Base-by-base conservation (phyloP, 2,888 invertebrate species). In the Cosmia pyralina region DNA sequence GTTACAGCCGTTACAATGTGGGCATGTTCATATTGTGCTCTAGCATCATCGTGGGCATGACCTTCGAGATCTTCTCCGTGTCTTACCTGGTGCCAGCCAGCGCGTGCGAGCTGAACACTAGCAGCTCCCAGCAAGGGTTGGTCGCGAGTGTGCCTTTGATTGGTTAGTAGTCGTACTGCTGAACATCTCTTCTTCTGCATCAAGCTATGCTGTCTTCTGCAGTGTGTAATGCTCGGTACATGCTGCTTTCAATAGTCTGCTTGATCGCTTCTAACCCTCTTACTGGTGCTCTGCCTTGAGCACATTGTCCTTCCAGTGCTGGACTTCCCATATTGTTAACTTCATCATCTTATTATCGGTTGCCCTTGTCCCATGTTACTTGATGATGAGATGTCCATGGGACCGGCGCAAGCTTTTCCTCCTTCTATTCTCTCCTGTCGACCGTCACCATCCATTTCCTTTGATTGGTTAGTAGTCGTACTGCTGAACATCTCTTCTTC, bases 11-110 rank as follows among this genome's bases (percentile, higher is more conserved):
- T 69, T 95, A 90, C 87, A 96, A 95, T 83, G 38, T 91, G 19
- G 63, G 91, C 19, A 85, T 92, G 75, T 89, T 93, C 71, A 1
- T 90, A 10, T 79, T 95, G 2, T 89, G 91, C 70, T 74, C 90
- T 17, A 88, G 89, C 62, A 88, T 95, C 77, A 92, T 94, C 67
- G 79, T 90, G 55, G 93, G 93, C 10, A 94, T 95, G 94, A 88
- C 89, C 0, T 94, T 91, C 58, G 95, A 96, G 87, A 90, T 92
- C 52, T 90, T 93, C 82, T 94, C 95, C 5, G 94, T 95, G 22
- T 90, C 95, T 0, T 95, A 92, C 84, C 83, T 96, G 84, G 95
- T 95, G 57, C 93, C 94, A 0, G 94, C 92, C 68, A 95, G 94
- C 62, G 93, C 90, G 0, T 95, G 95, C 71, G 96, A 96, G 88